Evolutionary conservation across 1,140 invertebrate genomes (phyloP), one percentile per base, ranked within the genome.

Genomic region (Neuroterus valhalla): DNA sequence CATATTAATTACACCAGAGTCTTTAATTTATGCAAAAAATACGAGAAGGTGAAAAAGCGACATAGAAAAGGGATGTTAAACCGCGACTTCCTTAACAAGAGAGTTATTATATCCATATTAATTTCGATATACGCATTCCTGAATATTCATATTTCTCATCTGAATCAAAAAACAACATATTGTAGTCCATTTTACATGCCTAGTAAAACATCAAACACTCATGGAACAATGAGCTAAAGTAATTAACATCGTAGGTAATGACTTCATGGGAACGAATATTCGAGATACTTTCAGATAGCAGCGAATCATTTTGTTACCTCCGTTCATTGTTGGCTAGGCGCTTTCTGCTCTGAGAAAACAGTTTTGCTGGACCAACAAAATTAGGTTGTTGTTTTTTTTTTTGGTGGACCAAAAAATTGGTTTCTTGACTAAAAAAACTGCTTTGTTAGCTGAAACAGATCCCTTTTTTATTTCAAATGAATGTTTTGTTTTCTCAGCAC

Each of bases 301-400:
- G 55, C 11, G 55, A 62, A 62, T 62, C 55, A 62, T 62, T 62
- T 62, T 62, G 55, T 62, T 62, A 62, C 55, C 55, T 62, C 55
- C 55, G 55, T 62, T 62, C 55, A 62, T 62, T 62, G 55, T 62
- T 62, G 55, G 55, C 55, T 62, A 62, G 55, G 31, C 14, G 12
- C 23, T 4, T 62, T 62, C 26, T 38, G 23, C 15, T 55, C 23
- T 52, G n/a, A n/a, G n/a, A n/a, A n/a, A n/a, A n/a, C n/a, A n/a
- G n/a, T n/a, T n/a, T n/a, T n/a, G n/a, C n/a, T n/a, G n/a, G n/a
- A n/a, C n/a, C n/a, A n/a, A n/a, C n/a, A n/a, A n/a, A n/a, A n/a
- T n/a, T n/a, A n/a, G n/a, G n/a, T n/a, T n/a, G n/a, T n/a, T n/a
- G n/a, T n/a, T n/a, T n/a, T n/a, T n/a, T n/a, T n/a, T n/a, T n/a